phyloP scores from a whole-genome alignment of 2,797 vertebrate genomes.

The Amphiprion clarkii region DNA sequence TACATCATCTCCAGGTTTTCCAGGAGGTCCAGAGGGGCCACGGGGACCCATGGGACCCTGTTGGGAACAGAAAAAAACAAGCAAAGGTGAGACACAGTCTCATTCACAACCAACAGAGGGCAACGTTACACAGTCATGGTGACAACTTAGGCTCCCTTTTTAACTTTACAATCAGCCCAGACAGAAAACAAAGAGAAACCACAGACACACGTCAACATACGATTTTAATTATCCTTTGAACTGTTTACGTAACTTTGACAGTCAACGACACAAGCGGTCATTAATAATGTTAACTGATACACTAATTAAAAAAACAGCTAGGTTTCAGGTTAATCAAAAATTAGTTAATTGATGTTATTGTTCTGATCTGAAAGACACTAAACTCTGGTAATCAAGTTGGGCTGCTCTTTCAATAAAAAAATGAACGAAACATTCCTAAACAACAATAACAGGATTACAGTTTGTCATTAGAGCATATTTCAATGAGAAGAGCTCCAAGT shows the following conservation, averaged over 20 bases:
- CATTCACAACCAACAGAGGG: conserved; percentile 46
- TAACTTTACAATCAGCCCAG: conserved; percentile 10
- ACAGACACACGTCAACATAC: background rate
- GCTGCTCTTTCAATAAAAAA: background rate
- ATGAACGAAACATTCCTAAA: background rate
- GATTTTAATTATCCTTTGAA: conserved; percentile 28
- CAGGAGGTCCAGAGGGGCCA: conserved; percentile 92
- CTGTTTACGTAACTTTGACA: background rate
- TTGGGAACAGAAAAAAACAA: conserved; percentile 24
- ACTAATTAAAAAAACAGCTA: conserved; percentile 5
- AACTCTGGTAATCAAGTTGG: background rate
- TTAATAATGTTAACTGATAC: conserved; percentile 18
- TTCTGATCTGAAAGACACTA: conserved; percentile 14
- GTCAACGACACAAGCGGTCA: background rate
- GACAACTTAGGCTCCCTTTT: background rate
- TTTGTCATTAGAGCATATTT: background rate
- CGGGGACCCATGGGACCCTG: conserved; percentile 94
- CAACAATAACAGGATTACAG: background rate
- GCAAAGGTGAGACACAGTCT: conserved; percentile 47
- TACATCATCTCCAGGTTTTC: conserved; percentile 96
- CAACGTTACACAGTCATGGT: conserved; percentile 12
- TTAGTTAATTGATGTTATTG: background rate
- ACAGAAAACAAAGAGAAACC: conserved; percentile 22
- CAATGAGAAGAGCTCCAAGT: background rate
- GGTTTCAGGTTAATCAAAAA: background rate